Base-by-base conservation (phyloP, 2,888 invertebrate species). In the Pimpla rufipes region DNA sequence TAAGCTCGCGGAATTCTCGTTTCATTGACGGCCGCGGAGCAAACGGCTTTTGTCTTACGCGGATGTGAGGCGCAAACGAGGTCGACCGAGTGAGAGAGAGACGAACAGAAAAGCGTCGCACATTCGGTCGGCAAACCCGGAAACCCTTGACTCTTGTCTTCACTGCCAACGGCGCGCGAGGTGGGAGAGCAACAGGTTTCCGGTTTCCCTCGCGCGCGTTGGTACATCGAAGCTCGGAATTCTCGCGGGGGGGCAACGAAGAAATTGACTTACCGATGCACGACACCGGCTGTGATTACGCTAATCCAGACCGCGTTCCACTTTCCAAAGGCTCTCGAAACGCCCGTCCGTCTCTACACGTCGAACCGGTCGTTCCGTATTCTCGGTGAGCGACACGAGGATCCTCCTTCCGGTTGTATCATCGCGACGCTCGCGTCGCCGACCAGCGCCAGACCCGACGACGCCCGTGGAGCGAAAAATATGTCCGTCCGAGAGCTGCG, bases 251-350 rank as follows among this genome's bases (percentile, higher is more conserved):
- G 16, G 7, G 21, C 13, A 79, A 59, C 18, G 16, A 70, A 70
- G 7, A 57, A 23, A 74, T 73, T 59, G 23, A 74, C 80, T 84
- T 84, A 84, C 83, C 83, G 77, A 84, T 84, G 80, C 80, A 78
- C 83, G 80, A 84, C 77, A 84, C 80, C 83, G 83, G 77, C 83
- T 84, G 80, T 83, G 83, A 83, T 84, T 84, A 80, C 83, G 83
- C 70, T 78, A 84, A 84, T 80, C 79, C 82, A 71, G 71, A 67
- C 76, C 83, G 83, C 80, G 83, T 77, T 80, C 83, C 74, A 84
- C 83, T 84, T 84, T 84, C 83, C 83, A 80, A 78, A 77, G 50
- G 62, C 78, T 70, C 70, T 70, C 70, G 77, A 80, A 79, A 66
- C 16, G 21, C 18, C 13, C 35, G 29, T 6, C 45, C 74, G 70